Evolutionary conservation across 1,140 invertebrate species (phyloP).

Genomic region (Drosophila pachea): DNA sequence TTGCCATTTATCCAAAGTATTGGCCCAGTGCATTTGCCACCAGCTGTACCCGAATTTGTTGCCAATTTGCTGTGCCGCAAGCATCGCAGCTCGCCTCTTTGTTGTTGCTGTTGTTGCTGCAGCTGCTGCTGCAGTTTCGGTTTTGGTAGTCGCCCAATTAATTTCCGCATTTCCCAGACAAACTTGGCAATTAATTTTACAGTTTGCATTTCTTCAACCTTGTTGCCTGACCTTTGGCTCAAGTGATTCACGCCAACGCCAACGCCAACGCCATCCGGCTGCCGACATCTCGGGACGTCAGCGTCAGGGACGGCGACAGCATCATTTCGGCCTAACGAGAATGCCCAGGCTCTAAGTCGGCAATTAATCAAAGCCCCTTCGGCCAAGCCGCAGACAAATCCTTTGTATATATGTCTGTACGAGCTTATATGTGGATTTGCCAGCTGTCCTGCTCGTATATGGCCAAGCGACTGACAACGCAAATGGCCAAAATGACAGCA

Average conservation of each 20-base stretch:
- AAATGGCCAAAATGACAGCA: constrained; percentile 75
- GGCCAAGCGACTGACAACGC: constrained; percentile 67
- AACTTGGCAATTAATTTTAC: constrained; percentile 72
- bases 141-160: constrained; percentile 64
- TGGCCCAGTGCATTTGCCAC: constrained; percentile 33
- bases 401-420: constrained; percentile 59
- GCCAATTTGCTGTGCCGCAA: constrained; percentile 70
- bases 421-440: constrained; percentile 47
- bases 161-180: constrained; percentile 75
- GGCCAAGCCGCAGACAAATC: constrained; percentile 72
- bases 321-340: constrained; percentile 61
- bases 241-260: constrained; percentile 75
- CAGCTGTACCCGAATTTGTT: constrained; percentile 61
- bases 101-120: constrained; percentile 25
- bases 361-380: constrained; percentile 75
- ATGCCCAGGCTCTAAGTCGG: constrained; percentile 67
- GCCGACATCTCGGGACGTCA: constrained; percentile 43
- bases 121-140: constrained; percentile 9
- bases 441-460: constrained; percentile 54
- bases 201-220: constrained; percentile 75
- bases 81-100: constrained; percentile 30
- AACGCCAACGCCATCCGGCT: constrained; percentile 15
- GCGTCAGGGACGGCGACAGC: constrained; percentile 35
- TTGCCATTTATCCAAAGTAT: constrained; percentile 66
- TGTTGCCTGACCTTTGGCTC: constrained; percentile 73